Conservation (phyloP, 2,113 vertebrate genomes). For the Gadus chalcogrammus region DNA sequence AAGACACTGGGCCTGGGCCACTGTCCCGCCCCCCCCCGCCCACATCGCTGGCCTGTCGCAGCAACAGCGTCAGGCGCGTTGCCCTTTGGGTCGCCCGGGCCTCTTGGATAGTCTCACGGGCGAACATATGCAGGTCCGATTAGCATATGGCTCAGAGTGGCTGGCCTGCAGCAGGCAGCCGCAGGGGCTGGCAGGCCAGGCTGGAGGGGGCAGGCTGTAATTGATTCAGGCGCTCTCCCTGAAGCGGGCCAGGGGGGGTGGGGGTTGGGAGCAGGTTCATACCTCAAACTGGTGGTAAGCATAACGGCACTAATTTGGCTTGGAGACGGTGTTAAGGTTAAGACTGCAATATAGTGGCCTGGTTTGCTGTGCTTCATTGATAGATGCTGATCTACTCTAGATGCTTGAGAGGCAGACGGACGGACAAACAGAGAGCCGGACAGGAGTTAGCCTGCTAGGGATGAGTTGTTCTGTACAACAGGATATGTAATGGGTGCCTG, state of each 20-base stretch:
- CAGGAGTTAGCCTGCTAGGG: no score
- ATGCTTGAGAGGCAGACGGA: no score
- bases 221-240: slow-evolving; percentile 54
- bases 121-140: slow-evolving; percentile 59
- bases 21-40: slow-evolving; percentile 40
- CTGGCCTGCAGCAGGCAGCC: slow-evolving; percentile 34
- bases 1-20: slow-evolving; percentile 36
- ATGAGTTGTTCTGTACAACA: no score
- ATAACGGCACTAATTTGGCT: no score
- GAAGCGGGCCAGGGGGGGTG: slow-evolving; percentile 11
- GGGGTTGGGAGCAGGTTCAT: background rate
- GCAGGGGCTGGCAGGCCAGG: slow-evolving; percentile 40
- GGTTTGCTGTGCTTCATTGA: no score
- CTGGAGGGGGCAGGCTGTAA: slow-evolving; percentile 41
- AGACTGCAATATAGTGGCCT: no score
- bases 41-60: slow-evolving; percentile 21
- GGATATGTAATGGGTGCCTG: no score
- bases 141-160: slow-evolving; percentile 56
- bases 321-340: no score
- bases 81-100: slow-evolving; percentile 42
- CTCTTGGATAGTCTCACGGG: slow-evolving; percentile 60
- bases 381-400: no score
- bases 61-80: slow-evolving; percentile 17
- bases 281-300: no score
- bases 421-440: no score